These are phyloP conservation scores for Hydrophis major DNA, from an alignment of 2,797 vertebrate species.

Conservation along the genomic window DNA sequence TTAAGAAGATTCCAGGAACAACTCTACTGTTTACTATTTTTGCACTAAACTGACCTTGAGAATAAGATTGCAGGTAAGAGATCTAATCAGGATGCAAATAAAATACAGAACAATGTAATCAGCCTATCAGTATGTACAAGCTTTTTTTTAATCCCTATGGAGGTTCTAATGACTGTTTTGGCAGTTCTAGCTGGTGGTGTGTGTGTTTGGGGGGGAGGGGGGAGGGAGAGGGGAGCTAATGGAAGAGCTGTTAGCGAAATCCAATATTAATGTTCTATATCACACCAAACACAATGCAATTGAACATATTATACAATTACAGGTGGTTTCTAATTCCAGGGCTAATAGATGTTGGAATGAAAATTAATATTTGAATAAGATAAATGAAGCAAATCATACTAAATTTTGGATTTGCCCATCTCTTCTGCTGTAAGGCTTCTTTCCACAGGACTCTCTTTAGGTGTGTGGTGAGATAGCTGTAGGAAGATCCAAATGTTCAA, in stretches of 20 bases:
- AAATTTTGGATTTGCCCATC: slow-evolving; percentile 54
- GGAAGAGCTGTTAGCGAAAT: slow-evolving; percentile 72
- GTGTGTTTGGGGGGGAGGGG: neutral
- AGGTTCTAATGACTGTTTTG: slow-evolving; percentile 75
- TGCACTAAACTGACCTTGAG: slow-evolving; percentile 66
- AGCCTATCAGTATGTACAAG: slow-evolving; percentile 70
- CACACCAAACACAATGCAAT: slow-evolving; percentile 67
- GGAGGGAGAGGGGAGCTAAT: slow-evolving; percentile 68
- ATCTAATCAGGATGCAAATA: slow-evolving; percentile 75
- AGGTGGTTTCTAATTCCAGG: slow-evolving; percentile 71
- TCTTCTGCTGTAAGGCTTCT: slow-evolving; percentile 47
- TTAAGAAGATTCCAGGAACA: slow-evolving; percentile 12
- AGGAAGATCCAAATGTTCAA: slow-evolving; percentile 72
- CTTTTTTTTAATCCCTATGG: slow-evolving; percentile 71
- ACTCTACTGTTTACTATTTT: slow-evolving; percentile 44
- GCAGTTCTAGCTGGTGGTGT: slow-evolving; percentile 68
- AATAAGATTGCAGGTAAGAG: slow-evolving; percentile 59
- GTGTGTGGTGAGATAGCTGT: slow-evolving; percentile 51
- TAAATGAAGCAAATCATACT: slow-evolving; percentile 65
- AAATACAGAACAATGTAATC: slow-evolving; percentile 74
- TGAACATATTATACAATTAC: slow-evolving; percentile 70
- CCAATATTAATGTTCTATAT: slow-evolving; percentile 72
- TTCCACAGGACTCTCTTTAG: slow-evolving; percentile 50
- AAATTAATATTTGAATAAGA: slow-evolving; percentile 73
- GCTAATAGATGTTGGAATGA: slow-evolving; percentile 62